Evolutionary conservation across 2,113 vertebrate genomes (phyloP).

Genomic region (Sisor rabdophorus): DNA sequence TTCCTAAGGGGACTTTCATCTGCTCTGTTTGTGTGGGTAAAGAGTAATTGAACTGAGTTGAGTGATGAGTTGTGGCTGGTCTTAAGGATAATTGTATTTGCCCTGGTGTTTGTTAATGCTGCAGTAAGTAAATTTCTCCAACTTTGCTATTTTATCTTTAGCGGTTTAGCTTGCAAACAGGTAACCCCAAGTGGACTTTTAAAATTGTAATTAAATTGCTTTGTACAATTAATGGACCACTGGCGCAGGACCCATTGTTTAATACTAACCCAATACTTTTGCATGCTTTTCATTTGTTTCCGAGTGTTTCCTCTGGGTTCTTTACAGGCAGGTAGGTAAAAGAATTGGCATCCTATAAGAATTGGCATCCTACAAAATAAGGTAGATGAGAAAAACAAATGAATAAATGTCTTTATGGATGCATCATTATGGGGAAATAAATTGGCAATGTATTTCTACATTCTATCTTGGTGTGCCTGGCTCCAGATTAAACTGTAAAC

Average conservation of each 20-base stretch:
- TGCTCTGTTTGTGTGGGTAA: constrained; percentile 18
- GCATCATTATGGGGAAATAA: constrained; percentile 3
- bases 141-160: not conserved
- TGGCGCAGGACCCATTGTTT: not conserved
- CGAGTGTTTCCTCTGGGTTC: not conserved
- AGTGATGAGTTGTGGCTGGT: constrained; percentile 33
- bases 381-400: not conserved
- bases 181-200: constrained; percentile 7
- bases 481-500: not conserved
- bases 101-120: constrained; percentile 22
- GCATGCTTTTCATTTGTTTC: not conserved
- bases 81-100: constrained; percentile 37
- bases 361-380: not conserved
- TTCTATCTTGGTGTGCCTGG: not conserved
- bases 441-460: not conserved
- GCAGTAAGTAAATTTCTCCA: not conserved
- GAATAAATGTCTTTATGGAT: not conserved
- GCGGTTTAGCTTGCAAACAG: constrained; percentile 15
- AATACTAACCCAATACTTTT: not conserved
- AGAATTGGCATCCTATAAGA: not conserved
- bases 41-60: constrained; percentile 39
- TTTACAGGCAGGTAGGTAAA: too few relatives aligned
- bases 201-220: not conserved
- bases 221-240: not conserved
- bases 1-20: constrained; percentile 20